Evolutionary conservation across 2,888 invertebrate species (phyloP).

Genomic region (Thalpophila matura): DNA sequence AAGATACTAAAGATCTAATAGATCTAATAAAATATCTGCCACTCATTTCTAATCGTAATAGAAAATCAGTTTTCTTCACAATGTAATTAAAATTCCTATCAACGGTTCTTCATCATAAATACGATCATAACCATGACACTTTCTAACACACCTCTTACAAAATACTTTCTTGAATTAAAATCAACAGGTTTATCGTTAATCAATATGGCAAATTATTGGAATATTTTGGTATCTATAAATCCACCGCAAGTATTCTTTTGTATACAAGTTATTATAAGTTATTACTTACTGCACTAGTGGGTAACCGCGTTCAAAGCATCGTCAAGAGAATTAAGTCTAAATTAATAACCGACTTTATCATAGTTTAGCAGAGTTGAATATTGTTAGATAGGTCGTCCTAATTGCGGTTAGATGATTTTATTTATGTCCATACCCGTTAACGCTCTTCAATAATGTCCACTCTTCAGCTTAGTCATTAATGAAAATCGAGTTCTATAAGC

Average conservation of each 20-base stretch:
- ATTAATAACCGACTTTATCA: slow-evolving; percentile 37
- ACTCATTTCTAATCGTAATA: slow-evolving; percentile 50
- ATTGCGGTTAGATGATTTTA: slow-evolving; percentile 34
- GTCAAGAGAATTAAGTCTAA: slow-evolving; percentile 8
- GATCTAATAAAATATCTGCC: slow-evolving; percentile 27
- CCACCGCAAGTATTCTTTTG: slow-evolving; percentile 15
- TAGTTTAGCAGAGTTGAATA: slow-evolving; percentile 14
- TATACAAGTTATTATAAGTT: slow-evolving; percentile 42
- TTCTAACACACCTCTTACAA: slow-evolving; percentile 44
- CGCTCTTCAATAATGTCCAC: slow-evolving; percentile 26
- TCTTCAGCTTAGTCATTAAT: slow-evolving; percentile 20
- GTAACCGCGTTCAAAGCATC: slow-evolving; percentile 34
- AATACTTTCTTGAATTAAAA: slow-evolving; percentile 39
- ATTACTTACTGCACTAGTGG: slow-evolving; percentile 45
- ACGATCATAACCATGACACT: slow-evolving; percentile 54
- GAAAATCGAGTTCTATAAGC: slow-evolving; percentile 22
- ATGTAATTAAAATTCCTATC: slow-evolving; percentile 75
- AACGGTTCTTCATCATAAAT: slow-evolving; percentile 60
- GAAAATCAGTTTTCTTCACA: slow-evolving; percentile 63
- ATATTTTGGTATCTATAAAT: slow-evolving; percentile 25
- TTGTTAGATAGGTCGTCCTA: slow-evolving; percentile 13
- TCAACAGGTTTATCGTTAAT: slow-evolving; percentile 47
- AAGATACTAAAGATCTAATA: slow-evolving; percentile 34
- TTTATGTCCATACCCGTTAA: slow-evolving; percentile 41
- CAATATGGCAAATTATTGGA: slow-evolving; percentile 17